These are phyloP conservation scores for Oostethus manadensis DNA, from an alignment of 2,113 vertebrate genomes.

Conservation along the genomic window DNA sequence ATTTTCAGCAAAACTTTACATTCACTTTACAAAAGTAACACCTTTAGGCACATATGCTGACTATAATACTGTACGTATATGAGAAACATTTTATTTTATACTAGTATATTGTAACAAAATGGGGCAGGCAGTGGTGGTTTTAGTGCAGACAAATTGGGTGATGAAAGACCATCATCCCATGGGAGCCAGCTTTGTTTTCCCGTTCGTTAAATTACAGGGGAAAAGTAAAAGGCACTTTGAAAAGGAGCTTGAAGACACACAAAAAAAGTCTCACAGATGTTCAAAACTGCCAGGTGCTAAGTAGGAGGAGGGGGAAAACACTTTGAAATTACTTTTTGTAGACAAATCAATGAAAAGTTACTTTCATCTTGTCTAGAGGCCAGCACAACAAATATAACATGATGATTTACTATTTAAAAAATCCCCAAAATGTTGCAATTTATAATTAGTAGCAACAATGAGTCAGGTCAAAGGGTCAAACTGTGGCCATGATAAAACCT, in stretches of 20 bases:
- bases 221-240: constrained; percentile 53
- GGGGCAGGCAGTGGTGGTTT: constrained; percentile 19
- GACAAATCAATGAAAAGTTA: constrained; percentile 15
- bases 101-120: neutral
- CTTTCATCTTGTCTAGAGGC: constrained; percentile 1
- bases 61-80: no score
- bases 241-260: constrained; percentile 24
- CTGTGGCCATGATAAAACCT: no score
- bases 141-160: constrained; percentile 11
- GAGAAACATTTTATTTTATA: no score
- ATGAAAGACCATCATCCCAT: constrained; percentile 28
- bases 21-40: no score
- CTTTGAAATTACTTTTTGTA: constrained; percentile 9
- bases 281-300: constrained; percentile 2
- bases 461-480: no score
- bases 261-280: constrained; percentile 31
- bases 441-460: no score
- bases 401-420: no score
- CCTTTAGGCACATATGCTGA: no score
- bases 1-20: no score
- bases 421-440: no score
- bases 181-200: constrained; percentile 15
- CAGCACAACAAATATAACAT: neutral
- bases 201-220: constrained; percentile 11
- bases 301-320: neutral